Evolutionary conservation across 1,140 invertebrate species (phyloP).

Genomic region (Drosophila tristis): DNA sequence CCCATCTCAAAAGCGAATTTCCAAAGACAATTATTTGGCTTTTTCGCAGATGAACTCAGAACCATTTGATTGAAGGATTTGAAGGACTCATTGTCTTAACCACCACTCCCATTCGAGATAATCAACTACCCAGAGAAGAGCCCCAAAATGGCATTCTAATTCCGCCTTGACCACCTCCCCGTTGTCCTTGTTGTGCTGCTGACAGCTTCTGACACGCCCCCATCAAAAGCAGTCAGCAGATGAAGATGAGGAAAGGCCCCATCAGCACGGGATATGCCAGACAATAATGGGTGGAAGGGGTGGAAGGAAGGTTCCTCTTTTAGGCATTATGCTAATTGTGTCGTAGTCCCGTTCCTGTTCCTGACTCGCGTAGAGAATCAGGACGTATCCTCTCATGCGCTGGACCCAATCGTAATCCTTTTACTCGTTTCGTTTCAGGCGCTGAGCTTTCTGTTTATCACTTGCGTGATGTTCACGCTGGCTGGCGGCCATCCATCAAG

Average conservation of each 20-base stretch:
- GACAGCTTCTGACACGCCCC: constrained; percentile 52
- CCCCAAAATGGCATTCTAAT: constrained; percentile 22
- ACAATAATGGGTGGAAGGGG: constrained; percentile 4
- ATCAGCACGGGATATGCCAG: constrained; percentile 24
- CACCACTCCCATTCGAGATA: background rate
- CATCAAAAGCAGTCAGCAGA: constrained; percentile 7
- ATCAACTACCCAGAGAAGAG: constrained; percentile 10
- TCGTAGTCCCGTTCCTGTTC: constrained; percentile 38
- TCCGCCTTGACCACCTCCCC: constrained; percentile 5
- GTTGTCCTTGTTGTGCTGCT: constrained; percentile 24
- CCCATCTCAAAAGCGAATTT: background rate
- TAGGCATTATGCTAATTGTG: constrained; percentile 71
- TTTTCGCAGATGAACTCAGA: constrained; percentile 8
- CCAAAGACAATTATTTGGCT: background rate
- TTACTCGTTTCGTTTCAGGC: constrained; percentile 59
- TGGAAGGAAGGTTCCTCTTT: constrained; percentile 5
- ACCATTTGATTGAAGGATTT: constrained; percentile 15
- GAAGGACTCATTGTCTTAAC: background rate
- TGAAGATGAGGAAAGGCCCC: constrained; percentile 14
- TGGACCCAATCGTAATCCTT: constrained; percentile 36
- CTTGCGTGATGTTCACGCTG: constrained; percentile 75
- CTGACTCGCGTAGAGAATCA: background rate
- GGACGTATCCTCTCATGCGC: constrained; percentile 31
- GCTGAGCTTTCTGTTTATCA: constrained; percentile 78
- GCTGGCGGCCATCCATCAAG: constrained; percentile 79